Conservation (phyloP, 2,797 vertebrate genomes). For the Stomatorhinus walkeri region DNA sequence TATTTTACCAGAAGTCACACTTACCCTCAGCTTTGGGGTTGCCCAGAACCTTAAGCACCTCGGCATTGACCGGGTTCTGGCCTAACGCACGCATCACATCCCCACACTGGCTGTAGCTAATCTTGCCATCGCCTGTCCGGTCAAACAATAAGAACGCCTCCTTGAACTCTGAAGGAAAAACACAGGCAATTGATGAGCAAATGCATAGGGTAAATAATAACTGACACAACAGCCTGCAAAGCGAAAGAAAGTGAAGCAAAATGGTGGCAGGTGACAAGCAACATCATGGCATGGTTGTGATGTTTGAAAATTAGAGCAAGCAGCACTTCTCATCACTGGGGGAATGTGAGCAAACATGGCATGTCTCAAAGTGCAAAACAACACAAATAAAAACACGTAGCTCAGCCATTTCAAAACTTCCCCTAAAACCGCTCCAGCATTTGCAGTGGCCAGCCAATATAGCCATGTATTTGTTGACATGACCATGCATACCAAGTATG, state of each 20-base stretch:
- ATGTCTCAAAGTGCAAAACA: neutral
- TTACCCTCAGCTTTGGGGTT: slow-evolving; percentile 84
- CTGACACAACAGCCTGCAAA: neutral
- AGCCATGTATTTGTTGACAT: neutral
- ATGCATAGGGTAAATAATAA: neutral
- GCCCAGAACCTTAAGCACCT: slow-evolving; percentile 85
- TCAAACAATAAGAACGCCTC: slow-evolving; percentile 90
- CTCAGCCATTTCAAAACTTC: neutral
- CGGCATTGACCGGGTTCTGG: slow-evolving; percentile 85
- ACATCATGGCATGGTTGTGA: neutral
- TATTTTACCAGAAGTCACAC: slow-evolving; percentile 21
- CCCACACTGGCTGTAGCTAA: slow-evolving; percentile 82
- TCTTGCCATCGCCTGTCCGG: slow-evolving; percentile 80
- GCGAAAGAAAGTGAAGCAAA: neutral
- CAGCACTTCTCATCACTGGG: neutral
- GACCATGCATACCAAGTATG: neutral
- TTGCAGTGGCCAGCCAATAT: neutral
- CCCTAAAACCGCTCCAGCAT: neutral
- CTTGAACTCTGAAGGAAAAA: slow-evolving; percentile 70
- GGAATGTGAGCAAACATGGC: neutral
- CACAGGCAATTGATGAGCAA: neutral
- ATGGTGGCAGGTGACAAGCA: neutral
- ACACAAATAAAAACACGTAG: neutral
- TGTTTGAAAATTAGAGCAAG: neutral
- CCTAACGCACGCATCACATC: slow-evolving; percentile 86